phyloP scores from a whole-genome alignment of 2,113 vertebrate species.

The Diadophis punctatus region DNA sequence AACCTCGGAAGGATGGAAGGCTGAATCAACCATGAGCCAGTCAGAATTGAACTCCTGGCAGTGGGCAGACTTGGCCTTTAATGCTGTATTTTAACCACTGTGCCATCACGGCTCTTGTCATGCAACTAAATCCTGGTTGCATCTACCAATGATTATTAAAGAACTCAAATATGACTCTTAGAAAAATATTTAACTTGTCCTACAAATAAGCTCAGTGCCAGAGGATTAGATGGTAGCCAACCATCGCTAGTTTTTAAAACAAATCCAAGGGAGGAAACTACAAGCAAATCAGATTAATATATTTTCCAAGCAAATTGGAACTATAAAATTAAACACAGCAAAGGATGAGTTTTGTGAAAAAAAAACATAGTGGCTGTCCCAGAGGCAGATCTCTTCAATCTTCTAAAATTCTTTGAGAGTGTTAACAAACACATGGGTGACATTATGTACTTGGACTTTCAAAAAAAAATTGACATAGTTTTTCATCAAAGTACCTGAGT shows the following conservation, averaged over 20 bases:
- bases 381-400: not conserved
- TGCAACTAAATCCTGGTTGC: not conserved
- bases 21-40: not conserved
- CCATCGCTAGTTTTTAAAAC: not conserved
- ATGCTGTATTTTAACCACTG: not conserved
- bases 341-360: not conserved
- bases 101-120: not conserved
- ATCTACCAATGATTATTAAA: not conserved
- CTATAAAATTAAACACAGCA: not conserved
- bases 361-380: not conserved
- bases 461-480: not conserved
- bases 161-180: not conserved
- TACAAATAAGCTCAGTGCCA: not conserved
- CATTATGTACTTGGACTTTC: not conserved
- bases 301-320: not conserved
- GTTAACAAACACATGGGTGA: not conserved
- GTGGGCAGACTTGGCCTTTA: not conserved
- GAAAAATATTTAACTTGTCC: not conserved
- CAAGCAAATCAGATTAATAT: not conserved
- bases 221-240: not conserved
- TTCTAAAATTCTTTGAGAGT: not conserved
- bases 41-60: not conserved
- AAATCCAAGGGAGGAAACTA: not conserved
- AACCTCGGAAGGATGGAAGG: not conserved
- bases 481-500: not conserved